phyloP scores from a whole-genome alignment of 2,113 vertebrate species.

The Protobothrops mucrosquamatus region DNA sequence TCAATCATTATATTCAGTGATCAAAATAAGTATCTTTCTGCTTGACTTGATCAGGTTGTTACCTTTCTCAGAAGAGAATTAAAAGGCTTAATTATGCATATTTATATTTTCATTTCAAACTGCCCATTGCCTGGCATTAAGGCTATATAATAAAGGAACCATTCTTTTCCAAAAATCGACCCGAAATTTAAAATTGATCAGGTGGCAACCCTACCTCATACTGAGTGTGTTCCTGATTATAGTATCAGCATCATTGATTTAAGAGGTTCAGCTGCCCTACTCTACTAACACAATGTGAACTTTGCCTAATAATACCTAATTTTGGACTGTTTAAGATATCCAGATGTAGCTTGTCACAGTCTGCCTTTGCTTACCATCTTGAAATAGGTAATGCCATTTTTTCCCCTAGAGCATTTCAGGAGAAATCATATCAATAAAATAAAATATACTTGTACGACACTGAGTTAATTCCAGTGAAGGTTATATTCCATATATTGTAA shows the following conservation, averaged over 20 bases:
- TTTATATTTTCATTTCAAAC: conserved; percentile 20
- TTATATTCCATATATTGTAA: neutral
- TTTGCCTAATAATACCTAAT: neutral
- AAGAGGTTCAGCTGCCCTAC: neutral
- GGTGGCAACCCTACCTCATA: conserved; percentile 20
- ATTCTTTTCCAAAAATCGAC: conserved; percentile 5
- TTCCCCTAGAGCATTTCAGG: neutral
- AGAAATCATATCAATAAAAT: neutral
- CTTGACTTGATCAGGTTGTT: conserved; percentile 8
- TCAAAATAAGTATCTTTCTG: neutral
- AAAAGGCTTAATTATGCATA: conserved; percentile 16
- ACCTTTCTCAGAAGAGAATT: conserved; percentile 1
- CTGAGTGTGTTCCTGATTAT: neutral
- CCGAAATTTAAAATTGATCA: neutral
- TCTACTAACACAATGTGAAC: neutral
- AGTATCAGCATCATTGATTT: neutral
- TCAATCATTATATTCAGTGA: neutral
- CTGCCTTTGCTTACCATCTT: neutral
- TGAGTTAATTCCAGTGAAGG: neutral
- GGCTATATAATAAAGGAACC: neutral
- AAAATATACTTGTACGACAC: conserved; percentile 8
- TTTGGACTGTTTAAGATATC: neutral
- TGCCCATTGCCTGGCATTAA: conserved; percentile 10
- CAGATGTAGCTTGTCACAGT: neutral
- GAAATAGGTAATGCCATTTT: neutral